Base-by-base conservation (phyloP, 2,888 invertebrate species). In the Ornithoptera priamus region DNA sequence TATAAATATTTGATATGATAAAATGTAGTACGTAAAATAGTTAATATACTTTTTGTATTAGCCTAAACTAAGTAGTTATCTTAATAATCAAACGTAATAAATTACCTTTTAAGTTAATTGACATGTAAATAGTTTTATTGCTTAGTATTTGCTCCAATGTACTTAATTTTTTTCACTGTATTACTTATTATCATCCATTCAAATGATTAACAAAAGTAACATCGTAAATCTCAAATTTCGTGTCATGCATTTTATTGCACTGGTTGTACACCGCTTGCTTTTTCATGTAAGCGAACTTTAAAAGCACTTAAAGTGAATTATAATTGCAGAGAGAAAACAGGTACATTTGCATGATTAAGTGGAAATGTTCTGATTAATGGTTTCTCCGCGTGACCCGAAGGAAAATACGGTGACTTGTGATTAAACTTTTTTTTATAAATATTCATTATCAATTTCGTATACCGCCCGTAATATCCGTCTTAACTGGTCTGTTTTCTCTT, bases 401-500 rank as follows among this genome's bases (percentile, higher is more conserved):
- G 85, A 86, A 87, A 87, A 85, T 81, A 82, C 80, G 78, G 82
- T 82, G 84, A 81, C 78, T 83, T 80, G 85, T 89, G 86, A 88
- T 89, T 90, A 88, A 86, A 85, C 36, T 59, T 62, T 70, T 70
- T 90, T 90, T 89, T 91, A 87, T 90, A 90, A 90, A 89, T 89
- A 91, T 90, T 90, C 89, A 89, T 90, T 89, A 91, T 89, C 87
- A 90, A 89, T 91, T 88, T 89, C 84, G 85, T 87, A 82, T 86
- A 86, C 83, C 85, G 88, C 85, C 83, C 87, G 88, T 87, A 88
- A 90, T 89, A 89, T 85, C 85, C 84, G 83, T 81, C 81, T 71
- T 83, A 87, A 89, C 90, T 90, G 90, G 91, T 89, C 89, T 81
- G 91, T 90, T 92, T 92, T 92, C 91, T 91, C 92, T 92, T 92